Evolutionary conservation across 1,140 invertebrate species (phyloP), one percentile per base, ranked within the genome.

Genomic region (Euura lappo): DNA sequence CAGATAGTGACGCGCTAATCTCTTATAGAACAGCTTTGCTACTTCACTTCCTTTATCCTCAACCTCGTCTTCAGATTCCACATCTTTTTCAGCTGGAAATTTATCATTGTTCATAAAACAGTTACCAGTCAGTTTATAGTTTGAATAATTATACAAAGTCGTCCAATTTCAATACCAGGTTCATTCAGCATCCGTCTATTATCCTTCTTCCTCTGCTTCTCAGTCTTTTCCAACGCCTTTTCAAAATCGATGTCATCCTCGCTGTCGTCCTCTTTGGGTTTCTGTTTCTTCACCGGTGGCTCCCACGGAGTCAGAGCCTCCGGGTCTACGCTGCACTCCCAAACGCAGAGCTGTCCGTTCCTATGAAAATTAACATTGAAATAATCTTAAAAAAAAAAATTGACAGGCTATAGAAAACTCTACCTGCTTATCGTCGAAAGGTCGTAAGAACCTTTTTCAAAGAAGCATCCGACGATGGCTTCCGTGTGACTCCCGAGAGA

Each of bases 361-460:
- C 88, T 86, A 82, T 82, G 76, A 86, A 88, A 69, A 86, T 69
- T 7, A 42, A 69, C 65, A 72, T 67, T 65, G 60, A 69, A 70
- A 43, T 8, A 72, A 71, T 71, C 45, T 45, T 73, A 71, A 28
- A 71, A 44, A 71, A 44, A 73, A 5, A 2, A 72, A 67, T 71
- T 51, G n/a, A 28, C 28, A 1, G 28, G 28, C 28, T 28, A 28
- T 28, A 28, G 45, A 5, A 68, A 5, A 70, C 67, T 6, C 83
- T 92, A 95, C 85, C 90, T 89, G 79, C 93, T 92, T 10, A 96
- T 85, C 4, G 94, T 95, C 69, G 91, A 93, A 2, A 95, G 85
- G 88, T 98, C 94, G 77, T 98, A 91, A 77, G 92, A 94, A 70
- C 95, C 91, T 72, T 92, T 90, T 83, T 97, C 95, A 88, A 99